Evolutionary conservation across 2,888 invertebrate species (phyloP).

Genomic region (Ischnura elegans): DNA sequence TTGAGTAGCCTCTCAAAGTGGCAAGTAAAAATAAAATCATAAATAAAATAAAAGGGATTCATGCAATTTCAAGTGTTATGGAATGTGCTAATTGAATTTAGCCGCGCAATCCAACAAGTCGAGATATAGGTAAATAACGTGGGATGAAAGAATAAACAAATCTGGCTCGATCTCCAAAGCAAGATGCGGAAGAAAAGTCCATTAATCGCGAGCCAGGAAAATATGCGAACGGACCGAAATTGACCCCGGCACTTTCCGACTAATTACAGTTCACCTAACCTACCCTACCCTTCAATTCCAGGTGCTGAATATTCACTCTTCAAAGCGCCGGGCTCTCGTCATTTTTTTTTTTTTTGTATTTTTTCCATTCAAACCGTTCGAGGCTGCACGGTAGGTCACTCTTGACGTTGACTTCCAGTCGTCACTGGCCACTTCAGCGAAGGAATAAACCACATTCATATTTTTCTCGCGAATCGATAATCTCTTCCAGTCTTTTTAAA

Average conservation of each 20-base stretch:
- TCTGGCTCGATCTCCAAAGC: slow-evolving; percentile 1
- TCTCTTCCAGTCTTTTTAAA: background rate
- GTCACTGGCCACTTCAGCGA: background rate
- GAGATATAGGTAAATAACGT: slow-evolving; percentile 58
- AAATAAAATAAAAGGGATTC: background rate
- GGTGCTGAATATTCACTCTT: background rate
- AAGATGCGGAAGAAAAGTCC: slow-evolving; percentile 16
- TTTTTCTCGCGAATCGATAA: background rate
- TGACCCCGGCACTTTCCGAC: slow-evolving; percentile 32
- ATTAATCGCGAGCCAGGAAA: slow-evolving; percentile 22
- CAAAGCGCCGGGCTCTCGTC: too few relatives aligned
- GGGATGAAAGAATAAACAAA: slow-evolving; percentile 42
- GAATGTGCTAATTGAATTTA: slow-evolving; percentile 58
- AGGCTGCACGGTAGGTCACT: background rate
- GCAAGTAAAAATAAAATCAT: background rate
- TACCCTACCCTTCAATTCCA: background rate
- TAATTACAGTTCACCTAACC: slow-evolving; percentile 45
- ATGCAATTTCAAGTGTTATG: slow-evolving; percentile 10
- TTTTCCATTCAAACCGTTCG: background rate
- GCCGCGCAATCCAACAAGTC: slow-evolving; percentile 56
- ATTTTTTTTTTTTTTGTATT: background rate
- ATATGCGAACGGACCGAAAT: slow-evolving; percentile 57
- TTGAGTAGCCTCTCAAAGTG: background rate
- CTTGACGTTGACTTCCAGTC: background rate
- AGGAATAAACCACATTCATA: background rate